Evolutionary conservation across 2,113 vertebrate genomes (phyloP).

Genomic region (Eulacestoma nigropectus): DNA sequence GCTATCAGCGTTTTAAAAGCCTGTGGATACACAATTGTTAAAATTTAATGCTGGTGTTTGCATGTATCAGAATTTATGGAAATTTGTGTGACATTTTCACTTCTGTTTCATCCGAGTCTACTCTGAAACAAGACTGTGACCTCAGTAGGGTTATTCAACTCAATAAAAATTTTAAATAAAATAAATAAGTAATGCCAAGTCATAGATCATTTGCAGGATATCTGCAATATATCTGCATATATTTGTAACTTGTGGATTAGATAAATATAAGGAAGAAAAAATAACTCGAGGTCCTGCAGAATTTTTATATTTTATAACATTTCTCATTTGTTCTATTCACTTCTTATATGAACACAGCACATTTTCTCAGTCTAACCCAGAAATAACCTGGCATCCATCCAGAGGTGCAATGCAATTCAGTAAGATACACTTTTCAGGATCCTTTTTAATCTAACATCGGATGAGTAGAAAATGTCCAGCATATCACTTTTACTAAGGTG

Average conservation of each 20-base stretch:
- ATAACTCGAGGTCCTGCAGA: not conserved
- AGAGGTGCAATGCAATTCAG: not conserved
- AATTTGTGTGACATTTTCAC: conserved; percentile 25
- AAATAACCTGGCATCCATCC: not conserved
- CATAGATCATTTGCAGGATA: conserved; percentile 38
- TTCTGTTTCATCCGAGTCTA: not conserved
- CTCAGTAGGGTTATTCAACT: conserved; percentile 16
- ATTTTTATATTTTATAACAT: not conserved
- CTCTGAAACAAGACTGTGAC: not conserved
- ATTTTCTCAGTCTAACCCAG: not conserved
- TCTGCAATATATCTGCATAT: conserved; percentile 32
- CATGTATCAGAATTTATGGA: conserved; percentile 40
- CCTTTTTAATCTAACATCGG: not conserved
- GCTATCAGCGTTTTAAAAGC: conserved; percentile 39
- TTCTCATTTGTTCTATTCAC: not conserved
- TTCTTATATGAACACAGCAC: not conserved
- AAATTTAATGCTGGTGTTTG: conserved; percentile 48
- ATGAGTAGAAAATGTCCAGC: not conserved
- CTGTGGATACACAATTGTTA: conserved; percentile 26
- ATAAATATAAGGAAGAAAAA: not conserved
- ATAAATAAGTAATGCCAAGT: conserved; percentile 60
- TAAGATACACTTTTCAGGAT: not conserved
- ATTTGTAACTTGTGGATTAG: not conserved
- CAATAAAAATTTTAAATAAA: conserved; percentile 54
- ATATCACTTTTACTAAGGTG: not conserved